Evolutionary conservation across 2,797 vertebrate species (phyloP).

Genomic region (Moxostoma hubbsi): DNA sequence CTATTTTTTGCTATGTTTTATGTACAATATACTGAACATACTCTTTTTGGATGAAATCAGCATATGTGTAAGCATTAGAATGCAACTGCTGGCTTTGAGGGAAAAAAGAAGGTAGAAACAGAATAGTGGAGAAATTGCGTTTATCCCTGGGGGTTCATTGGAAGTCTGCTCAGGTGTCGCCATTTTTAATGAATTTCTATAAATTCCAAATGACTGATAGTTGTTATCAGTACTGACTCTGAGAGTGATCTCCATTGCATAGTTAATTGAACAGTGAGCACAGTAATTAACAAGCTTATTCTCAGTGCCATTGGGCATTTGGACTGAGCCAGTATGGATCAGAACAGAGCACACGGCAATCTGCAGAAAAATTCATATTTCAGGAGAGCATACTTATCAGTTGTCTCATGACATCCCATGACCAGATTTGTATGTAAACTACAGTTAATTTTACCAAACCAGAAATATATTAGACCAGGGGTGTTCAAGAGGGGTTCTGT

Average conservation of each 20-base stretch:
- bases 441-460: neutral
- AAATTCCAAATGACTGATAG: slow-evolving; percentile 54
- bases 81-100: slow-evolving; percentile 41
- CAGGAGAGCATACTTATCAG: neutral
- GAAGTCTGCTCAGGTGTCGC: slow-evolving; percentile 53
- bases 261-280: slow-evolving; percentile 59
- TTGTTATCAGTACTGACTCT: slow-evolving; percentile 52
- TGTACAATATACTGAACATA: neutral
- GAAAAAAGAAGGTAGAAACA: neutral
- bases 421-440: slow-evolving; percentile 16
- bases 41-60: neutral
- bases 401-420: slow-evolving; percentile 7
- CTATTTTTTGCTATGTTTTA: too few species aligned
- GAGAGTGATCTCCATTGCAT: slow-evolving; percentile 50
- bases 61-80: slow-evolving; percentile 16
- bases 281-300: slow-evolving; percentile 58
- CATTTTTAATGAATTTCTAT: slow-evolving; percentile 54
- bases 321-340: slow-evolving; percentile 31
- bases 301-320: slow-evolving; percentile 48
- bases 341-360: slow-evolving; percentile 5
- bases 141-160: slow-evolving; percentile 32
- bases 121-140: slow-evolving; percentile 37
- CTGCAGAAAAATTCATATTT: slow-evolving; percentile 22
- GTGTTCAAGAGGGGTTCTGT: too few species aligned
- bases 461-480: neutral